phyloP scores from a whole-genome alignment of 23 tunicate species.

The Botrylloides violaceus region DNA sequence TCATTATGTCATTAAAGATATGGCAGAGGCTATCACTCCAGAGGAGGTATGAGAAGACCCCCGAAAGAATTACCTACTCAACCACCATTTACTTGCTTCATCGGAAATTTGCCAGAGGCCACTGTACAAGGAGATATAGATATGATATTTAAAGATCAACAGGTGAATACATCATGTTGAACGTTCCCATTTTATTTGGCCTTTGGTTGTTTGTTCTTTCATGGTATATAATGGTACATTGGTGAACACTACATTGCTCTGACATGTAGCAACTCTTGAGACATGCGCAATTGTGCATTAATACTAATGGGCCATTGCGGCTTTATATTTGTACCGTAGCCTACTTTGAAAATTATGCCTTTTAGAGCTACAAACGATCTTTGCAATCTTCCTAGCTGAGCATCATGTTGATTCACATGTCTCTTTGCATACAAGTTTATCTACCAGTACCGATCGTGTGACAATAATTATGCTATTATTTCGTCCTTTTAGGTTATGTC shows the following conservation, averaged over 20 bases:
- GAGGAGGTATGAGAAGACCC: slow-evolving; percentile 17
- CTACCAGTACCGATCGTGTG: not conserved
- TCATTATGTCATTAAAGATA: not conserved
- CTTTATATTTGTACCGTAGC: no score
- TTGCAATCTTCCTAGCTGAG: no score
- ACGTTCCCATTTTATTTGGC: not conserved
- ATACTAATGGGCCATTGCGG: not conserved
- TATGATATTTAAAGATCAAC: slow-evolving; percentile 64
- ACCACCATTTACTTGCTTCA: slow-evolving; percentile 81
- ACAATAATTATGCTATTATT: not conserved
- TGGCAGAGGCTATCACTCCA: slow-evolving; percentile 16
- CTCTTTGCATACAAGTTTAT: not conserved
- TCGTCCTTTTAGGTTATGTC: no score
- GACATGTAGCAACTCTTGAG: no score
- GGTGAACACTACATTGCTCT: no score
- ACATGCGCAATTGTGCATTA: not conserved
- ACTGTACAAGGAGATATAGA: slow-evolving; percentile 99
- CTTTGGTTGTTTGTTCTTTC: no score
- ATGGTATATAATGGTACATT: no score
- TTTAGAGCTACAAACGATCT: not conserved
- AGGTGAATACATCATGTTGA: slow-evolving; percentile 5
- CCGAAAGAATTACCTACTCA: slow-evolving; percentile 66
- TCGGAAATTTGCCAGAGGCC: slow-evolving; percentile 85
- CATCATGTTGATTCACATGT: no score
- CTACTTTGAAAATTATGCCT: not conserved